These are phyloP conservation scores for Dendrocincla tyrannina DNA, from an alignment of 2,797 vertebrate genomes.

Conservation along the genomic window DNA sequence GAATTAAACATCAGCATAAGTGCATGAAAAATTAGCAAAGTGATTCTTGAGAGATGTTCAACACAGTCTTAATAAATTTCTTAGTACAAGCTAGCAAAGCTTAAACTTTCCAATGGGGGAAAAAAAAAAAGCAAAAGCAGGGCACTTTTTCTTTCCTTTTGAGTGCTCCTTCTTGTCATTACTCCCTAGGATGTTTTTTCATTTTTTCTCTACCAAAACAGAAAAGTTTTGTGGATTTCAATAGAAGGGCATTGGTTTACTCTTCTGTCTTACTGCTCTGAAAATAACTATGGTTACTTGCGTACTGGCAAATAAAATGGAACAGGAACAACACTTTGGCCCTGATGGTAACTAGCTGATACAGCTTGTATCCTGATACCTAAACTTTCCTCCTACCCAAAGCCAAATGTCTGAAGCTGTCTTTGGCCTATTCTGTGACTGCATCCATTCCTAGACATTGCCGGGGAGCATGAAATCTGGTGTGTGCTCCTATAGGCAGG, in stretches of 20 bases:
- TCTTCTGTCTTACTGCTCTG: background rate
- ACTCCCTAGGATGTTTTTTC: background rate
- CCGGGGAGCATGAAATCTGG: background rate
- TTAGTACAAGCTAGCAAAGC: background rate
- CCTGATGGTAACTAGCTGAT: background rate
- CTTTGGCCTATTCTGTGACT: background rate
- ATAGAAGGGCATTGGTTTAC: background rate
- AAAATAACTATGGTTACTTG: background rate
- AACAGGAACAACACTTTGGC: background rate
- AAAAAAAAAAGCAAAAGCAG: rapidly evolving
- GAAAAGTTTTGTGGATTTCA: background rate
- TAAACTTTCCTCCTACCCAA: background rate
- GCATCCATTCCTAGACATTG: background rate
- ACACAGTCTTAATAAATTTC: background rate
- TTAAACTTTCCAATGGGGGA: background rate
- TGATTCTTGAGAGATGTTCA: background rate
- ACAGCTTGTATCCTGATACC: background rate
- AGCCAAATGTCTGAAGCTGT: background rate
- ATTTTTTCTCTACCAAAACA: background rate
- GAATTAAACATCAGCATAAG: background rate
- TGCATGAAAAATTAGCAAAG: background rate
- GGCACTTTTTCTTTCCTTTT: background rate
- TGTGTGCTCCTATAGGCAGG: background rate
- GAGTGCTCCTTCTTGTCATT: background rate
- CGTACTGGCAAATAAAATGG: background rate